phyloP scores from a whole-genome alignment of 2,797 vertebrate genomes.

The Gastrophryne carolinensis region DNA sequence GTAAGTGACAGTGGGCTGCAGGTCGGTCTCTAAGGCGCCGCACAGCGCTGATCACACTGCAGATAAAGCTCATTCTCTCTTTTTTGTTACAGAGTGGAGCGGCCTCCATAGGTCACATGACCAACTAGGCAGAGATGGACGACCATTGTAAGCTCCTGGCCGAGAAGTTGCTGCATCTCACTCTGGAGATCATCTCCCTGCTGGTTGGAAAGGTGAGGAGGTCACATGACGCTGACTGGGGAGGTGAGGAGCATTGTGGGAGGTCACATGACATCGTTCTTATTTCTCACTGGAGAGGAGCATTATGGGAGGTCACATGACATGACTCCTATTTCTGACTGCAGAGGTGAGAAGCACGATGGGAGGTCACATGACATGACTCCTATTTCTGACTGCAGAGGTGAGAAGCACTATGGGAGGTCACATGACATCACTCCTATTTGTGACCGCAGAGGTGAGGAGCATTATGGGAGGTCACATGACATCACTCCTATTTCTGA shows the following conservation, averaged over 20 bases:
- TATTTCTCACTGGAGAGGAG: neutral
- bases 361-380: neutral
- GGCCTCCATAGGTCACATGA: too few species aligned
- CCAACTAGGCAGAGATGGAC: too few species aligned
- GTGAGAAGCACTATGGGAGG: neutral
- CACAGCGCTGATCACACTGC: too few species aligned
- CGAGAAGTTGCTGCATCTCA: neutral
- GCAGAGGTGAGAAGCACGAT: neutral
- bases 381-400: neutral
- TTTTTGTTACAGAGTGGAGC: too few species aligned
- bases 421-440: neutral
- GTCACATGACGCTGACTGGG: too few species aligned
- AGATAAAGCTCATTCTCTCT: too few species aligned
- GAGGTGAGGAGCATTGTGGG: too few species aligned
- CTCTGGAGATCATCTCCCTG: neutral
- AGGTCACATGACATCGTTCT: too few species aligned
- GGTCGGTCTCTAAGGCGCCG: too few species aligned
- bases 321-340: neutral
- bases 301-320: neutral
- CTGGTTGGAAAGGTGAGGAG: neutral
- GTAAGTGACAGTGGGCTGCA: too few species aligned
- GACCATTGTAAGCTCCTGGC: too few species aligned
- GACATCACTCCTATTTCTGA: neutral
- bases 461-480: neutral
- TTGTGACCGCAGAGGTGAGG: neutral